A percentile compares a stretch with the other conserved stretches of the same genome.
Evolutionary conservation across 2,797 vertebrate genomes (phyloP).

Genomic region (Distichodus sexfasciatus): DNA sequence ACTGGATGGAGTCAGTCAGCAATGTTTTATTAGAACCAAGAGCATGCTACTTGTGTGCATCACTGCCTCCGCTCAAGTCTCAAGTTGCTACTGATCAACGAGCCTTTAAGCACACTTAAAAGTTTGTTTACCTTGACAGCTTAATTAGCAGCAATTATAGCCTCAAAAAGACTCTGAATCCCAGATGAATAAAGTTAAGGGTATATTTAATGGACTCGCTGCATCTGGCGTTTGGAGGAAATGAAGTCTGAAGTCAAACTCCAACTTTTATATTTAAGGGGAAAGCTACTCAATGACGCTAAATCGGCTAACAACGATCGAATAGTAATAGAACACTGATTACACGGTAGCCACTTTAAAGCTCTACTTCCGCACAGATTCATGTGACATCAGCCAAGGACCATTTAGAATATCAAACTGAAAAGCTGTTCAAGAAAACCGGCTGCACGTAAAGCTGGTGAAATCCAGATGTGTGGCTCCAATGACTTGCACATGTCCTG

Average conservation of each 20-base stretch:
- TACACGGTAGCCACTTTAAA: neutral
- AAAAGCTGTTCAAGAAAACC: neutral
- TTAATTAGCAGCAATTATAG: neutral
- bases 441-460: neutral
- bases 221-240: neutral
- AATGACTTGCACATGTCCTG: neutral
- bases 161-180: neutral
- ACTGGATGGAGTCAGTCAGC: neutral
- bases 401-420: neutral
- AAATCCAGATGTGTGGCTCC: neutral
- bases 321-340: too few species aligned
- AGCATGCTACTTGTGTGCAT: neutral
- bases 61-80: neutral
- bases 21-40: neutral
- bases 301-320: too few species aligned
- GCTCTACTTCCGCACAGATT: neutral
- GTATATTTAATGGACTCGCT: neutral
- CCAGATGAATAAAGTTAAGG: neutral
- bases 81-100: neutral
- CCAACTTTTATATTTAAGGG: too few species aligned
- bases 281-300: too few species aligned
- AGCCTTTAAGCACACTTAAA: neutral
- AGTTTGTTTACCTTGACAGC: slow-evolving; percentile 8
- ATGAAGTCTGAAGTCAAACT: neutral
- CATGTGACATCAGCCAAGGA: neutral